These are phyloP conservation scores for Rhagonycha lutea DNA, from an alignment of 2,888 invertebrate genomes.

Conservation along the genomic window DNA sequence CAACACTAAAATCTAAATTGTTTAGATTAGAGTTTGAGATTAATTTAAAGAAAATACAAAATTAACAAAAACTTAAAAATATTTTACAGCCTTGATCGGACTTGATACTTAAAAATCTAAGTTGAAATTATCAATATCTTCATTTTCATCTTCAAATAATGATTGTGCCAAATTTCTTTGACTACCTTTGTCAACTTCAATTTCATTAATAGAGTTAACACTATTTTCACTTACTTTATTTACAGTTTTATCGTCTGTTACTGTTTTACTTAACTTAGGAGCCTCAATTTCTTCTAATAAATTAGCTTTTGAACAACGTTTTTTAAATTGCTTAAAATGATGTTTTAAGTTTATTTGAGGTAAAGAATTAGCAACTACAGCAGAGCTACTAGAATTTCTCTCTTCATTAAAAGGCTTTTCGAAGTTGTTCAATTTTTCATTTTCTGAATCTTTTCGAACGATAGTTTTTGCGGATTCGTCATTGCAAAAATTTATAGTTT, in stretches of 20 bases:
- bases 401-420: neutral
- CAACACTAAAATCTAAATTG: neutral
- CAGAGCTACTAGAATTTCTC: too few species aligned
- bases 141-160: constrained; percentile 57
- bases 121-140: constrained; percentile 61
- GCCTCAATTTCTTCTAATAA: neutral
- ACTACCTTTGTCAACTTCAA: neutral
- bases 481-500: neutral
- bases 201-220: neutral
- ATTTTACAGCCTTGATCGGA: neutral
- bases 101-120: constrained; percentile 40
- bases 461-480: neutral
- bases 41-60: neutral
- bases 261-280: neutral
- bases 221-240: neutral
- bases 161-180: constrained; percentile 24
- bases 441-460: neutral
- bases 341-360: neutral
- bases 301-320: neutral
- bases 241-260: neutral
- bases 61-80: neutral
- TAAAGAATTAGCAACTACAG: neutral
- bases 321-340: neutral
- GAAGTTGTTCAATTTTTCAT: neutral
- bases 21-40: neutral